phyloP scores from a whole-genome alignment of 2,113 vertebrate species.

The Cathartes aura region DNA sequence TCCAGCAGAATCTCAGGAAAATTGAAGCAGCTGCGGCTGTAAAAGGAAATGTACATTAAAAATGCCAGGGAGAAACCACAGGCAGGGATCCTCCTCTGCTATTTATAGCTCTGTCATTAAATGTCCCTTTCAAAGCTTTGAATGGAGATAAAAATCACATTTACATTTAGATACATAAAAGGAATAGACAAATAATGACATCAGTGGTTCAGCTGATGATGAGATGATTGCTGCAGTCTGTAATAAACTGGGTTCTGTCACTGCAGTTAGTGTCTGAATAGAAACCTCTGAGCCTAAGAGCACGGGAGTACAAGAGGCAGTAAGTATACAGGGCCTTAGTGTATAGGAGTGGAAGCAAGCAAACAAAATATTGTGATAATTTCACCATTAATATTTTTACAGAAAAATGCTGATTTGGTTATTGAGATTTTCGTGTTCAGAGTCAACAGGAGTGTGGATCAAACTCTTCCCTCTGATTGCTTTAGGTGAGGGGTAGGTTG shows the following conservation, averaged over 20 bases:
- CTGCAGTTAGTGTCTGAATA: neutral
- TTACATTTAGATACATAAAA: neutral
- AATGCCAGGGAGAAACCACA: neutral
- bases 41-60: neutral
- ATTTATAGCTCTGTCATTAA: neutral
- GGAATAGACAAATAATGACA: neutral
- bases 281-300: neutral
- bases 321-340: neutral
- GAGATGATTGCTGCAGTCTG: neutral
- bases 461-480: neutral
- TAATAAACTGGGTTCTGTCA: neutral
- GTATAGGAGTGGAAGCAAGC: neutral
- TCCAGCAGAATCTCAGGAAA: neutral
- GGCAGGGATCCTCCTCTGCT: neutral
- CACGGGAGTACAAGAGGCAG: neutral
- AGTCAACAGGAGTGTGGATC: neutral
- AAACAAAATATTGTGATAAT: neutral
- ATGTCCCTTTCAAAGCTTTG: neutral
- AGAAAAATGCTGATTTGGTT: neutral
- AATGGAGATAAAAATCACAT: neutral
- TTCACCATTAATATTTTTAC: neutral
- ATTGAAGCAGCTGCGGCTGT: neutral
- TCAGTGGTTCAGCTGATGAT: neutral
- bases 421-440: neutral
- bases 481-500: neutral